Base-by-base conservation (phyloP, 53 echinoderm and acorn worm genomes). In the Patiria pectinifera region DNA sequence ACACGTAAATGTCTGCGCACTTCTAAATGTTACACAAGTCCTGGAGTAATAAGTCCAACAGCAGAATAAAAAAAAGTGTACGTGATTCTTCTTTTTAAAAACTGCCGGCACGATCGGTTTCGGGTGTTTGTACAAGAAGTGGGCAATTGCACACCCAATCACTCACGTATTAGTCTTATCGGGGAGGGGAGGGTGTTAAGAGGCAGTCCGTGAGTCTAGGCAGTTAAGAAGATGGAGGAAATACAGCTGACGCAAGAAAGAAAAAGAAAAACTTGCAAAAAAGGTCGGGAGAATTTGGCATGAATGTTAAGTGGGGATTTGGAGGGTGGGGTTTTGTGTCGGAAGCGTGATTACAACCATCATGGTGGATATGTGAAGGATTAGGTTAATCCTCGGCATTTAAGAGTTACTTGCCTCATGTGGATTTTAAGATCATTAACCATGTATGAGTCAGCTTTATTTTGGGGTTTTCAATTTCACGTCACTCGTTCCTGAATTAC, bases 351-450 rank as follows among this genome's bases (percentile, higher is more conserved):
- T 62, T 62, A 60, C 35, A 78, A 35, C 88, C 22, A 78, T 66
- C 76, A 16, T 14, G 6, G 35, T 76, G 62, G 71, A n/a, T 59
- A 59, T 43, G 61, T 2, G 49, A 24, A 71, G 75, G 77, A 76
- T 87, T 87, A 59, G 24, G 43, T 26, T 87, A 15, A 87, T 87
- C 87, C 87, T 59, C 59, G 87, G 88, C 78, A 88, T 88, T 88
- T 62, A 60, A 88, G 88, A 21, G n/a, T 59, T 48, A 75, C 21
- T 15, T 48, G 15, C 60, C 43, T 62, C 59, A 78, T 23, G 48
- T 59, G 24, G 76, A 76, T 60, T 88, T 46, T 82, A 19, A 15
- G 46, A 23, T 76, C n/a, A 84, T 53, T 25, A 69, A 25, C 5
- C 7, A 87, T 8, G 69, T 18, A 78, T 78, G 88, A 88, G 88